Evolutionary conservation across 2,797 vertebrate genomes (phyloP).

Genomic region (Somateria mollissima): DNA sequence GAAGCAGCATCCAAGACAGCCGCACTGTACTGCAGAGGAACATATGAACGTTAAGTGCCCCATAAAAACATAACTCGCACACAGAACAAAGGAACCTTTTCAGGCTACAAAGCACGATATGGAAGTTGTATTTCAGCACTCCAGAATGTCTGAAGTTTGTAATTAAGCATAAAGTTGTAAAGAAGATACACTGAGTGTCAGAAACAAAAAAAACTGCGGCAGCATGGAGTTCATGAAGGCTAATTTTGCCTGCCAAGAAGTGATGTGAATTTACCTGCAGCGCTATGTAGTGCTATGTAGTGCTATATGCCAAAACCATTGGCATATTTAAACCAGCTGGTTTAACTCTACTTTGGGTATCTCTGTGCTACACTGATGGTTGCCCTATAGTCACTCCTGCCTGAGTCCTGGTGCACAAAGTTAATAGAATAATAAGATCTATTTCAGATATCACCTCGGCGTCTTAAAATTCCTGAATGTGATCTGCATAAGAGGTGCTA

Average conservation of each 20-base stretch:
- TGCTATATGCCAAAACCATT: neutral
- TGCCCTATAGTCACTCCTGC: neutral
- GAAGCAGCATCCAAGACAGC: neutral
- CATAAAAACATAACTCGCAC: neutral
- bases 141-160: neutral
- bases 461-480: neutral
- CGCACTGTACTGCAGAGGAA: neutral
- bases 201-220: neutral
- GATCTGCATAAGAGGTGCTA: neutral
- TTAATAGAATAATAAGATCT: neutral
- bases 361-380: neutral
- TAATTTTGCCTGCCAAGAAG: neutral
- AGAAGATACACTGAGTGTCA: neutral
- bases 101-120: neutral
- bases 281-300: neutral
- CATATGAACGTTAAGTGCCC: neutral
- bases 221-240: neutral
- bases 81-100: constrained; percentile 7
- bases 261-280: neutral
- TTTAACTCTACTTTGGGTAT: neutral
- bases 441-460: neutral
- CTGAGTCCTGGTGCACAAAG: neutral
- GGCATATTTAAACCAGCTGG: neutral
- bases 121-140: neutral
- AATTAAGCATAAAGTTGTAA: constrained; percentile 1